Percentiles rank a stretch among this genome's conserved stretches.
phyloP scores from a whole-genome alignment of 2,113 vertebrate species.

The Hyperopisus bebe region DNA sequence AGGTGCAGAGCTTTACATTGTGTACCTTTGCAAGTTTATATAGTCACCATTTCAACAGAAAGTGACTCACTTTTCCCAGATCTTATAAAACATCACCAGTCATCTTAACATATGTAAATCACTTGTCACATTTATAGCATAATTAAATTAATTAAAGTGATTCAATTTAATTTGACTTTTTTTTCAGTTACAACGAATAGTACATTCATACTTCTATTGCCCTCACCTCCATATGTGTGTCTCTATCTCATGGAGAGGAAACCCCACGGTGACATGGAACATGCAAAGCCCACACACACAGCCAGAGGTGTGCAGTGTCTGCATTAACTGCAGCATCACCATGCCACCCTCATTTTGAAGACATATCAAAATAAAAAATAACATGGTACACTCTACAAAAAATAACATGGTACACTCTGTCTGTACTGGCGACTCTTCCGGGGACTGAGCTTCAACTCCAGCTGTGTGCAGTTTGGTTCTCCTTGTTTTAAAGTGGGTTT shows the following conservation, averaged over 20 bases:
- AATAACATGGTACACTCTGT: not conserved
- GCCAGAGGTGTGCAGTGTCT: not conserved
- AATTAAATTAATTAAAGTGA: not conserved
- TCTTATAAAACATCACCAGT: not conserved
- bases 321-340: not conserved
- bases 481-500: not conserved
- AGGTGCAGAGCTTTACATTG: not conserved
- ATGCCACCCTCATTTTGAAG: not conserved
- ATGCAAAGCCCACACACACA: not conserved
- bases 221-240: not conserved
- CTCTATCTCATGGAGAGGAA: not conserved
- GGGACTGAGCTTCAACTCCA: not conserved
- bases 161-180: not conserved
- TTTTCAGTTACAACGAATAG: not conserved
- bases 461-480: not conserved
- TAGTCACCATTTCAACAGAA: not conserved
- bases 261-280: not conserved
- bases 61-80: not conserved
- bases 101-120: not conserved
- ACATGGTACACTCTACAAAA: not conserved
- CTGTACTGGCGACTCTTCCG: not conserved
- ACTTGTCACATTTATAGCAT: not conserved
- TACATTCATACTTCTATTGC: not conserved
- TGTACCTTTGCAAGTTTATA: not conserved
- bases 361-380: not conserved